A percentile compares a stretch with the other conserved stretches of the same genome.
Evolutionary conservation across 2,113 vertebrate species (phyloP).

Genomic region (Chionodraco myersi): DNA sequence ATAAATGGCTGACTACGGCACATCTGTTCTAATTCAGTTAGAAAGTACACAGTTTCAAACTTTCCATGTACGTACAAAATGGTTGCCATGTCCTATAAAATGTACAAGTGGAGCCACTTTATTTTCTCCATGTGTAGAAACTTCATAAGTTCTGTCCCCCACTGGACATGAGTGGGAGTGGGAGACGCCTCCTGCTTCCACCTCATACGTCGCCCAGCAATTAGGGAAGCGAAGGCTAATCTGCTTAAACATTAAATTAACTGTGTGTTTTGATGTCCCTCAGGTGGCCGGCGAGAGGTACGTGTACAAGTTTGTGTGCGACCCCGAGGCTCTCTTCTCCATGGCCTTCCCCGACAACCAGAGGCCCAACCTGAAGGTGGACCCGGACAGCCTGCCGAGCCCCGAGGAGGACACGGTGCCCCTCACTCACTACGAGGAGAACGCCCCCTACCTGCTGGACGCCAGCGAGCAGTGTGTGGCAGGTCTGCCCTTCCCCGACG

Average conservation of each 20-base stretch:
- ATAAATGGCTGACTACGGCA: too few species aligned
- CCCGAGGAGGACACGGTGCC: conserved; percentile 92
- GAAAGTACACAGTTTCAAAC: too few species aligned
- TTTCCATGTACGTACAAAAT: too few species aligned
- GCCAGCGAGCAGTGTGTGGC: conserved; percentile 87
- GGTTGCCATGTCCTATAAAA: too few species aligned
- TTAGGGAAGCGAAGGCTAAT: too few species aligned
- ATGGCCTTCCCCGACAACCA: conserved; percentile 99
- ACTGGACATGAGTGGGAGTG: too few species aligned
- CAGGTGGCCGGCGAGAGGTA: conserved; percentile 96
- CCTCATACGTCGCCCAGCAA: too few species aligned
- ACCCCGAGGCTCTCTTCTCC: conserved; percentile 95
- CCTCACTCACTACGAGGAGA: conserved; percentile 92
- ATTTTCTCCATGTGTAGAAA: too few species aligned
- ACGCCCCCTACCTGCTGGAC: conserved; percentile 89
- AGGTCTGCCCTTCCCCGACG: conserved; percentile 87
- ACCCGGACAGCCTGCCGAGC: conserved; percentile 84
- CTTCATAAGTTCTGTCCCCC: too few species aligned
- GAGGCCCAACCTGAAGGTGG: conserved; percentile 92
- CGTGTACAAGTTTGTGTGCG: conserved; percentile 97
- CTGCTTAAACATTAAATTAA: background rate
- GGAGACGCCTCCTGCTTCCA: too few species aligned
- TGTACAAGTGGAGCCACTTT: too few species aligned
- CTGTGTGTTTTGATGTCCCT: background rate
- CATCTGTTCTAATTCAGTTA: too few species aligned